Evolutionary conservation across 1,140 invertebrate species (phyloP).

Genomic region (Pectinophora gossypiella): DNA sequence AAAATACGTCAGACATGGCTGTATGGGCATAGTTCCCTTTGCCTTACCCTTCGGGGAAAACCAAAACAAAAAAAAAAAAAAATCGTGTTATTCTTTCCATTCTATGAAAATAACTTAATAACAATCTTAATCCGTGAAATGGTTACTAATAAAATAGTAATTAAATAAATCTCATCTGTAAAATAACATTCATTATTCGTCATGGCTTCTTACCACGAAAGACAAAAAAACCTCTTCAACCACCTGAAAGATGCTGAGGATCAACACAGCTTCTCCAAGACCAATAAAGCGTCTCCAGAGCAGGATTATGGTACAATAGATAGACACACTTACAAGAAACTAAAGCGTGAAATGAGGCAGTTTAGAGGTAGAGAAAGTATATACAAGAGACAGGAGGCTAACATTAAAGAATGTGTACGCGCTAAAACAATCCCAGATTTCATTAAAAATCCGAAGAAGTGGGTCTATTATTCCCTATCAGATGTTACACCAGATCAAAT

Average conservation of each 20-base stretch:
- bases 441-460: constrained; percentile 85
- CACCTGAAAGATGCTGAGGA: constrained; percentile 75
- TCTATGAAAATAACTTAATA: no score
- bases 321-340: constrained; percentile 40
- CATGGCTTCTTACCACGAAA: constrained; percentile 71
- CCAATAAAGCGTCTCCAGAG: constrained; percentile 48
- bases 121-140: no score
- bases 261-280: constrained; percentile 64
- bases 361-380: constrained; percentile 85
- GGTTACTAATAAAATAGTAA: no score
- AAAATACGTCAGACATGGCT: no score
- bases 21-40: no score
- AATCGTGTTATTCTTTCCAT: no score
- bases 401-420: constrained; percentile 75
- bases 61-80: no score
- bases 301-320: constrained; percentile 50
- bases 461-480: constrained; percentile 84
- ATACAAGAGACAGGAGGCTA: constrained; percentile 82
- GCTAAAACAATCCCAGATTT: constrained; percentile 79
- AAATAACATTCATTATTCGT: no score
- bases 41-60: no score
- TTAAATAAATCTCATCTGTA: no score
- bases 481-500: constrained; percentile 84
- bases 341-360: constrained; percentile 71
- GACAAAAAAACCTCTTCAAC: constrained; percentile 74